Evolutionary conservation across 2,797 vertebrate species (phyloP), one percentile per base, ranked within the genome.

Genomic region (Etheostoma nigrum): DNA sequence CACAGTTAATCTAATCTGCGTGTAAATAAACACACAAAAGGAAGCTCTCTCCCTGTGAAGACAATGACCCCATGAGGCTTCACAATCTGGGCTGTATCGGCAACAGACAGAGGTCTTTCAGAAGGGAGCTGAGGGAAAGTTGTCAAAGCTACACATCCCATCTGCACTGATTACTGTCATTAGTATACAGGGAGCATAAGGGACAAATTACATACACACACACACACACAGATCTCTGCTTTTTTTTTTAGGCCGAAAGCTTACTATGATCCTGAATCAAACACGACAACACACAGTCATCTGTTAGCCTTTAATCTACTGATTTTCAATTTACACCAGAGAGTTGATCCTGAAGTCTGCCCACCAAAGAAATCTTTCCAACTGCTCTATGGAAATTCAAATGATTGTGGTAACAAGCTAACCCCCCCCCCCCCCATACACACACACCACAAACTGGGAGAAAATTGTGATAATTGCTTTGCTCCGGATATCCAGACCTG

Each of bases 391-490:
- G 92, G 92, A 94, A 93, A 93, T 89, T 88, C 74, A 90, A 89
- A 91, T 90, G 70, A 88, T 84, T 89, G 89, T 79, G 88, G 89
- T 83, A 88, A 75, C 60, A 83, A 71, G 63, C 79, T 72, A 81
- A 76, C 58, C 68, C 21, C 33, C 44, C 70, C 54, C 40, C 27
- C 54, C 18, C 74, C 33, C 63, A 72, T 58, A 77, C 23, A 79
- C 54, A 58, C 3, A 84, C 75, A 88, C 92, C 90, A 82, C 90
- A 92, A 89, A 91, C 88, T 83, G 70, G 86, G 77, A 93, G 88
- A 92, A 93, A 94, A 93, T 92, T 51, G 94, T 84, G 89, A 92
- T 95, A 93, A 95, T 94, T 94, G 93, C 89, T 89, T 83, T 78
- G 86, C 81, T 92, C 93, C 86, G 89, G 92, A 94, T 92, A 89